These are phyloP conservation scores for Lutjanus campechanus DNA, from an alignment of 2,797 vertebrate species.

Conservation along the genomic window DNA sequence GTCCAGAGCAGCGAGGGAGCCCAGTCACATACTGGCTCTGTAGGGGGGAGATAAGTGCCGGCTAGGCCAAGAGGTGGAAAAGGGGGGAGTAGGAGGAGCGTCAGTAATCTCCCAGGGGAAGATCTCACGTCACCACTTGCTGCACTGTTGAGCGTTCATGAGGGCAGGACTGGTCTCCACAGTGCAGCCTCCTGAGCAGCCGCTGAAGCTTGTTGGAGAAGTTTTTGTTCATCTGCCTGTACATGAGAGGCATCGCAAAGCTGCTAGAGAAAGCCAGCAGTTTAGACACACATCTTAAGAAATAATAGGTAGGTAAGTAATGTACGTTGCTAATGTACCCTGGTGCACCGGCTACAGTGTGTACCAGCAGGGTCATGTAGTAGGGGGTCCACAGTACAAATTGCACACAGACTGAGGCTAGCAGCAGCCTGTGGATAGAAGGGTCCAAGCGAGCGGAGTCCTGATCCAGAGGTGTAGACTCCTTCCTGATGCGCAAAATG, in stretches of 20 bases:
- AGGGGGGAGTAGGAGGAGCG: background rate
- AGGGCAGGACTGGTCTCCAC: constrained; percentile 88
- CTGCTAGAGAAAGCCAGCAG: constrained; percentile 96
- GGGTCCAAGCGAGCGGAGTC: constrained; percentile 93
- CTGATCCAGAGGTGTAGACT: constrained; percentile 93
- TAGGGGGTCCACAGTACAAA: constrained; percentile 96
- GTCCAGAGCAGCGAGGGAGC: constrained; percentile 68
- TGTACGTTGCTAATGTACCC: constrained; percentile 77
- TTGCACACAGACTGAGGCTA: constrained; percentile 94
- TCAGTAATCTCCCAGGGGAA: constrained; percentile 33
- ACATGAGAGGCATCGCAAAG: constrained; percentile 94
- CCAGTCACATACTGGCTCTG: constrained; percentile 66
- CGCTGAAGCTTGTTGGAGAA: constrained; percentile 92
- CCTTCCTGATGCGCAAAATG: constrained; percentile 92
- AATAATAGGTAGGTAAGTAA: constrained; percentile 85
- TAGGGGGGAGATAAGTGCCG: constrained; percentile 72
- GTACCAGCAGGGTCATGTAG: constrained; percentile 92
- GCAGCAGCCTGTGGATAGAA: constrained; percentile 92
- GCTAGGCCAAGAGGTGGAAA: constrained; percentile 43
- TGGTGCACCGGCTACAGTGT: constrained; percentile 86
- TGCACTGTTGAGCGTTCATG: constrained; percentile 89
- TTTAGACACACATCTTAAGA: constrained; percentile 89
- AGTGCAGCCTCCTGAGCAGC: constrained; percentile 91
- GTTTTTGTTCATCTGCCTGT: constrained; percentile 94
- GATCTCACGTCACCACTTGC: constrained; percentile 89